Percentiles rank a stretch among this genome's conserved stretches.
phyloP scores from a whole-genome alignment of 2,113 vertebrate genomes.

The Corvus cornix region DNA sequence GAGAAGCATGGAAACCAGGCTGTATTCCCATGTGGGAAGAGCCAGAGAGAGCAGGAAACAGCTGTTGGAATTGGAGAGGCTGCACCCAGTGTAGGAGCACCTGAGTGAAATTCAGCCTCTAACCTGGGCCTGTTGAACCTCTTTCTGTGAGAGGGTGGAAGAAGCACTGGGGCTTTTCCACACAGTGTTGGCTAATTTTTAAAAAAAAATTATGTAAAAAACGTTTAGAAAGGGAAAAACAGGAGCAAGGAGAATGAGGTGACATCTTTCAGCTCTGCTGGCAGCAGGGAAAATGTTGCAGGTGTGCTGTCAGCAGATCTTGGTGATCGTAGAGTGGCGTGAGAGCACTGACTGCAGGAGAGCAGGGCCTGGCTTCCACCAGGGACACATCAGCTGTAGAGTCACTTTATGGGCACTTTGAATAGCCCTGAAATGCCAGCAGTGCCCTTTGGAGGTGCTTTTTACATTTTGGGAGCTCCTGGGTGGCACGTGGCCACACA shows the following conservation, averaged over 20 bases:
- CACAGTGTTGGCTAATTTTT: neutral
- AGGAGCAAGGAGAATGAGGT: neutral
- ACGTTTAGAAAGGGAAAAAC: neutral
- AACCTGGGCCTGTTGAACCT: neutral
- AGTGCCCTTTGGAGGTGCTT: neutral
- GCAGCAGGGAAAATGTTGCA: neutral
- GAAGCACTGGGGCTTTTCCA: neutral
- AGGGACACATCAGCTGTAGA: neutral
- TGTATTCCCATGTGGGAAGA: neutral
- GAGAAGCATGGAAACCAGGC: neutral
- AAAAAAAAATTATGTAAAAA: neutral
- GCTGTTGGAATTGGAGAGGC: neutral
- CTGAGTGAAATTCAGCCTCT: neutral
- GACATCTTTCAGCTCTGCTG: neutral
- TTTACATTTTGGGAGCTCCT: neutral
- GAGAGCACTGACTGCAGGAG: neutral
- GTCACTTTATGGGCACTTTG: neutral
- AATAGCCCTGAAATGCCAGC: neutral
- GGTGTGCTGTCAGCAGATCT: neutral
- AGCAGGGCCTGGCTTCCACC: neutral
- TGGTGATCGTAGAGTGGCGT: fast-evolving
- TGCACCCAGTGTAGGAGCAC: neutral
- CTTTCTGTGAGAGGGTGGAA: neutral
- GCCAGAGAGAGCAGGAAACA: neutral
- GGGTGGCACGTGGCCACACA: neutral